A percentile compares a stretch with the other conserved stretches of the same genome.
Evolutionary conservation across 2,797 vertebrate genomes (phyloP).

Genomic region (Spheniscus humboldti): DNA sequence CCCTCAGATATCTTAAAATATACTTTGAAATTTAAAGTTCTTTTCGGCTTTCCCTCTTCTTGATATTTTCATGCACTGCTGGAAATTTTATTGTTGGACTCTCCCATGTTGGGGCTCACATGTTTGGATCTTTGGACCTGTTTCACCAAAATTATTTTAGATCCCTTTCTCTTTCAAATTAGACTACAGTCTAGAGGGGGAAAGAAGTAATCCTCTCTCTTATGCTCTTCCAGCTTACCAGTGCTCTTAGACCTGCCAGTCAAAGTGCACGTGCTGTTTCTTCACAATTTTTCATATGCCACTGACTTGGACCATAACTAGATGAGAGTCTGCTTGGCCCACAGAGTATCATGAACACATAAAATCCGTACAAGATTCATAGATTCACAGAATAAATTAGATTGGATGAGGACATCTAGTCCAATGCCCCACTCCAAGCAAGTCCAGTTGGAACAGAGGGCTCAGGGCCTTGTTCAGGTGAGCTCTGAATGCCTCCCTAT

Average conservation of each 20-base stretch:
- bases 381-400: not conserved
- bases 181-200: not conserved
- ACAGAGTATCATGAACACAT: not conserved
- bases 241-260: not conserved
- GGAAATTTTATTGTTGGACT: not conserved
- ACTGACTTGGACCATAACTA: not conserved
- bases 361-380: not conserved
- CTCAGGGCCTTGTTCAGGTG: not conserved
- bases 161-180: not conserved
- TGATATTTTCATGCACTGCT: not conserved
- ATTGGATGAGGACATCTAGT: not conserved
- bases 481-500: not conserved
- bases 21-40: not conserved
- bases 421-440: not conserved
- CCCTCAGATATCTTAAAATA: not conserved
- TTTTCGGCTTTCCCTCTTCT: not conserved
- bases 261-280: not conserved
- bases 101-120: not conserved
- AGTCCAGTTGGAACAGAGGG: not conserved
- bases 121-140: not conserved
- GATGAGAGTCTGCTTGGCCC: not conserved
- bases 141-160: not conserved
- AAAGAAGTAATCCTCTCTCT: not conserved
- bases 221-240: not conserved
- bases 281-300: not conserved